Percentiles rank a stretch among this genome's conserved stretches.
phyloP scores from a whole-genome alignment of 2,888 invertebrate species.

The Mechanitis messenoides region DNA sequence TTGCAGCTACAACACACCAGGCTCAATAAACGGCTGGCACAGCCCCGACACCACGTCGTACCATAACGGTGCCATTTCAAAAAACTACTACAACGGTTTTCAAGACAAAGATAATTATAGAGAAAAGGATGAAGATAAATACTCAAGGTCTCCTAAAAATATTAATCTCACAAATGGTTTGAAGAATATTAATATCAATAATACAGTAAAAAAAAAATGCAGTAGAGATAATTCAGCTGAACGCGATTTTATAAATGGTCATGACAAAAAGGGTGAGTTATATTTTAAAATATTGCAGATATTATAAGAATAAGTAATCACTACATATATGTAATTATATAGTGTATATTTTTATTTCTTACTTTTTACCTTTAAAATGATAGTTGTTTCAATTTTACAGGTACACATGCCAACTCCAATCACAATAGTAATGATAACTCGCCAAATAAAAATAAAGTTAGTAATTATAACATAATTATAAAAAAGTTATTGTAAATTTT shows the following conservation, averaged over 20 bases:
- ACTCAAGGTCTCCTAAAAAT: conserved; percentile 61
- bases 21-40: conserved; percentile 77
- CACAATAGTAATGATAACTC: conserved; percentile 67
- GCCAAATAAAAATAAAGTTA: conserved; percentile 67
- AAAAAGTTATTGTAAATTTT: background rate
- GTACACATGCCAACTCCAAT: conserved; percentile 58
- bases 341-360: background rate
- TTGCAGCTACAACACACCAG: conserved; percentile 73
- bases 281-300: background rate
- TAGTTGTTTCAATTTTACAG: conserved; percentile 39
- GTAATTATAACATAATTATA: background rate
- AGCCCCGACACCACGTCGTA: conserved; percentile 64
- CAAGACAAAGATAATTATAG: conserved; percentile 48
- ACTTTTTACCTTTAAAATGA: background rate
- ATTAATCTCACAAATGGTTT: conserved; percentile 65
- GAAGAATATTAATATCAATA: conserved; percentile 65
- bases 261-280: conserved; percentile 57
- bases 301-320: background rate
- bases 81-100: conserved; percentile 65
- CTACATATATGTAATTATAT: background rate
- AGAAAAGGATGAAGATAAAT: conserved; percentile 43
- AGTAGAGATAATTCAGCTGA: conserved; percentile 64
- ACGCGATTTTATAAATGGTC: conserved; percentile 53
- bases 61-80: conserved; percentile 68
- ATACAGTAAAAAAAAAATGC: conserved; percentile 60